Evolutionary conservation across 1,140 invertebrate species (phyloP).

Genomic region (Odontomachus brunneus): DNA sequence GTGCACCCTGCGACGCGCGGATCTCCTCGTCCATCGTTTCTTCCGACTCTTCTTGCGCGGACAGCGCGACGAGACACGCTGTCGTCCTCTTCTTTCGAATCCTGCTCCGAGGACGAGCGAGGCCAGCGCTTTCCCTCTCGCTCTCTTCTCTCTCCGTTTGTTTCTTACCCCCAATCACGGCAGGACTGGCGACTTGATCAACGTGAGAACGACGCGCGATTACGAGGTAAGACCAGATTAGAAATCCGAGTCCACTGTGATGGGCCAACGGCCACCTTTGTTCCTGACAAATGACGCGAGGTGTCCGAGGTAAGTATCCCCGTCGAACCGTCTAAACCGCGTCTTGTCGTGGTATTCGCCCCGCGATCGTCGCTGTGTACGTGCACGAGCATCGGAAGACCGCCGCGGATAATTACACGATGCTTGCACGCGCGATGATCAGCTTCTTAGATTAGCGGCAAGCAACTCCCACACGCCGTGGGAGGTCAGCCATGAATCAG

Average conservation of each 20-base stretch:
- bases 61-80: not conserved
- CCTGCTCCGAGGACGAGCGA: not conserved
- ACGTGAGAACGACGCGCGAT: not conserved
- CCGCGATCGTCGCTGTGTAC: not conserved
- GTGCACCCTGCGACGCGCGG: conserved; percentile 63
- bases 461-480: conserved; percentile 10
- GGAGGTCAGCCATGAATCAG: conserved; percentile 39
- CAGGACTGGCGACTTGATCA: not conserved
- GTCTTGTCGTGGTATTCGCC: not conserved
- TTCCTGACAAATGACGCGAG: not conserved
- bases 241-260: too few species aligned
- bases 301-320: not conserved
- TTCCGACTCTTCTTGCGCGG: conserved; percentile 41
- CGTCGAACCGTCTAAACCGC: not conserved
- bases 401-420: conserved; percentile 54
- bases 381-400: conserved; percentile 38
- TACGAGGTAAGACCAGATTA: too few species aligned
- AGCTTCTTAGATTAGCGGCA: conserved; percentile 57
- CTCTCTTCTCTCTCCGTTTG: not conserved
- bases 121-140: too few species aligned
- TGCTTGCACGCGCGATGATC: conserved; percentile 47
- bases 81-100: conserved; percentile 9
- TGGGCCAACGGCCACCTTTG: too few species aligned
- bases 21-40: conserved; percentile 50
- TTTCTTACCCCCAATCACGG: not conserved